Conservation (phyloP, 1,140 invertebrate genomes). For the Chrysoperla carnea region DNA sequence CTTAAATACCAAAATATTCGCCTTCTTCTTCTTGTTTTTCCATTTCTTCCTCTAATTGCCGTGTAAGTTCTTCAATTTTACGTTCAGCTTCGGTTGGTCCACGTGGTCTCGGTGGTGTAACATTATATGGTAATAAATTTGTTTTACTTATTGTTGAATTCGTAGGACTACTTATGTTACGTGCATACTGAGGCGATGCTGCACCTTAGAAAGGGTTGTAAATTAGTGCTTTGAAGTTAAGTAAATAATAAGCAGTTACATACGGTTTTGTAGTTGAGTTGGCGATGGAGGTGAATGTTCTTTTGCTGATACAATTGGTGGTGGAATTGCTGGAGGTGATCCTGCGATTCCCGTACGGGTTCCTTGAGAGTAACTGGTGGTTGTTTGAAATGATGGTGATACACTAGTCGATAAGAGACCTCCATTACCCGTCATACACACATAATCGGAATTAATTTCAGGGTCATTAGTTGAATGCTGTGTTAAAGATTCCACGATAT, state of each 20-base stretch:
- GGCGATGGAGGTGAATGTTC: constrained; percentile 25
- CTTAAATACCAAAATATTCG: constrained; percentile 80
- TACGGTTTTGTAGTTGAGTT: constrained; percentile 20
- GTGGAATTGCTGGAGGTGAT: constrained; percentile 14
- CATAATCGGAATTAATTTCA: constrained; percentile 49
- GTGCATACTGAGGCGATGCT: no score
- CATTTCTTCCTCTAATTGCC: constrained; percentile 86
- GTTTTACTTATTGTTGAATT: constrained; percentile 43
- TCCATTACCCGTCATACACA: constrained; percentile 47
- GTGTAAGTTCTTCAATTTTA: constrained; percentile 78
- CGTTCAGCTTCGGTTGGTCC: constrained; percentile 78
- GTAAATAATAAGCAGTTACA: neutral
- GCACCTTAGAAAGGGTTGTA: no score
- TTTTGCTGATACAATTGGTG: constrained; percentile 12
- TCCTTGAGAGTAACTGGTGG: constrained; percentile 15
- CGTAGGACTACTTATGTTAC: constrained; percentile 5
- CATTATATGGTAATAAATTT: constrained; percentile 60
- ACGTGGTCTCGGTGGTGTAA: constrained; percentile 66
- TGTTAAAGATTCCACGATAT: neutral
- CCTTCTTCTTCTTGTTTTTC: constrained; percentile 85
- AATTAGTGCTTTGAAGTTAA: no score
- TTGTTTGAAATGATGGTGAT: constrained; percentile 17
- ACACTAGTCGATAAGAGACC: constrained; percentile 17
- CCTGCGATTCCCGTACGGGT: constrained; percentile 16
- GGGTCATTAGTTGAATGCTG: constrained; percentile 5